Evolutionary conservation across 2,888 invertebrate genomes (phyloP), one percentile per base, ranked within the genome.

Genomic region (Anagyrus pseudococci): DNA sequence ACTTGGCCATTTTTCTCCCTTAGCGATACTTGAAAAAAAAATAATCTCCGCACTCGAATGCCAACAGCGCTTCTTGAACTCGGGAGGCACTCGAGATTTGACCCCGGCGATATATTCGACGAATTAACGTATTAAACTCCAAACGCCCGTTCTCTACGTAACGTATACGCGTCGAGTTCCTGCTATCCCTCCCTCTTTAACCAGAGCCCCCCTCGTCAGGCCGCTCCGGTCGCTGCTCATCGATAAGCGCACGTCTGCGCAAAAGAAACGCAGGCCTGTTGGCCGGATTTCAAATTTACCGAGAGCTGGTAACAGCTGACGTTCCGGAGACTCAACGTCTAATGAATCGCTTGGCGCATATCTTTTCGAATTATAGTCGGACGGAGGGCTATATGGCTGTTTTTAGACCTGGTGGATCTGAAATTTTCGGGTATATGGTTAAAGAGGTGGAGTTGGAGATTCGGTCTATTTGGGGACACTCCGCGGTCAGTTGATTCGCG

Each of bases 231-330:
- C 29, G 49, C 17, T 6, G n/a, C 53, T 55, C 47, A 48, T 56
- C 56, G 56, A 56, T 56, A 56, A 56, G 25, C 26, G 22, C 47
- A 33, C 56, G 47, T 40, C 23, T 56, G 56, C 56, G 56, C 56
- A 41, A 23, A 17, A 8, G 19, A 41, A 29, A 43, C 22, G 17
- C 25, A 15, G 20, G n/a, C 17, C 19, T 2, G 15, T 25, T 25
- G 33, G 33, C 33, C 33, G 33, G 40, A 15, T 49, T 19, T 50
- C 50, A 20, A 22, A 37, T 37, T 50, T 50, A 50, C 50, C 50
- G 50, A 17, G 50, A 33, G 22, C 29, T 15, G 50, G 50, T 50
- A 50, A 50, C 4, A 48, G 46, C 22, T 8, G 33, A 37, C 10
- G 29, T 10, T 10, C 29, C 29, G 4, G 29, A 10, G 29, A 29